Percentiles rank a stretch among this genome's conserved stretches.
phyloP scores from a whole-genome alignment of 2,113 vertebrate species.

The Cynocephalus volans region DNA sequence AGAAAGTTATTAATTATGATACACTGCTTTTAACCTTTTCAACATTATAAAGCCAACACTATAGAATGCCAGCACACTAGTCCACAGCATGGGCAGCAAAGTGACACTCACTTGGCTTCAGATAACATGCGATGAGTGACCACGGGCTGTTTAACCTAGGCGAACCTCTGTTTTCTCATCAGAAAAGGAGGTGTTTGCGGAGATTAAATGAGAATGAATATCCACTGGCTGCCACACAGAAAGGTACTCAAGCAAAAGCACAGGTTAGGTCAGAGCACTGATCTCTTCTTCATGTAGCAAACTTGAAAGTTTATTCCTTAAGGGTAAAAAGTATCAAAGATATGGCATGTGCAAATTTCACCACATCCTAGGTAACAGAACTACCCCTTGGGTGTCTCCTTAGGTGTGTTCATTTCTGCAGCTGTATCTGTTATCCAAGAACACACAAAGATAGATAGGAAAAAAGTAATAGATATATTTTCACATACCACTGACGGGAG shows the following conservation, averaged over 20 bases:
- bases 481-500: conserved; percentile 97
- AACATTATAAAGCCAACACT: background rate
- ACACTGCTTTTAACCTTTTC: background rate
- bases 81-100: background rate
- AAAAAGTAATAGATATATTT: background rate
- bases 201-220: background rate
- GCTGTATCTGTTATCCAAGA: background rate
- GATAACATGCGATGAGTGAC: background rate
- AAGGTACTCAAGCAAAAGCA: background rate
- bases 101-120: background rate
- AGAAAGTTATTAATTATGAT: background rate
- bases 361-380: background rate
- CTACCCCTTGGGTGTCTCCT: background rate
- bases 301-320: background rate
- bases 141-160: too few species aligned
- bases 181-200: background rate
- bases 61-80: background rate
- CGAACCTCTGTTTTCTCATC: background rate
- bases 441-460: background rate
- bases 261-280: background rate
- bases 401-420: background rate
- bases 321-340: background rate
- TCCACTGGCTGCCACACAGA: background rate
- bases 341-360: background rate
- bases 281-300: background rate